Evolutionary conservation across 2,113 vertebrate species (phyloP), one percentile per base, ranked within the genome.

Genomic region (Neogale vison): DNA sequence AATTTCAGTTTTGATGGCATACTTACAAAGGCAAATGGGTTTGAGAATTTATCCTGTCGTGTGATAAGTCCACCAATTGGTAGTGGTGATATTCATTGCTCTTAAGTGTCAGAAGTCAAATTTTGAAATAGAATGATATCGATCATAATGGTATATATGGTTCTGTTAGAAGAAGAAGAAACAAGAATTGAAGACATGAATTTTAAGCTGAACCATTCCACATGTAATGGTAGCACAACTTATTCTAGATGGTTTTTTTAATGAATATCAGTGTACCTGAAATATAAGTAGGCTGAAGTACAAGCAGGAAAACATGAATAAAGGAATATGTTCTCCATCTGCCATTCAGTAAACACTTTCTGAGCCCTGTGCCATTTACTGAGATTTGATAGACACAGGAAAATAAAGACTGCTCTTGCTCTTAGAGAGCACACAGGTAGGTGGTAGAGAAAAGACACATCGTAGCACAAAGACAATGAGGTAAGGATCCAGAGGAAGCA

Each of bases 261-360:
- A n/a, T 69, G 86, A 90, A 15, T 95, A 52, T 67, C 65, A 92
- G 4, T 93, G 96, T 96, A 88, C 20, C 61, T 94, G 52, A 94
- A 84, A 47, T 85, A 57, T n/a, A 36, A 6, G 23, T 39, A 65
- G 20, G 39, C 47, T 89, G 31, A 90, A 80, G 84, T 95, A 84
- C 59, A 95, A 91, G 55, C 65, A 93, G 81, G 39, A 76, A 91
- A 86, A 63, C 65, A 12, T 42, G 15, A 82, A 39, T 79, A 92
- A 90, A 93, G 34, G n/a, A 63, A 12, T 50, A 24, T 84, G 7
- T 83, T 90, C 85, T 87, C 63, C 65, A 50, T 52, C 61, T 36
- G n/a, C 24, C 11, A 9, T 86, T 94, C 52, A 88, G n/a, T 87
- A 59, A 71, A 84, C 21, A 17, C 24, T 72, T 80, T 89, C 74